Evolutionary conservation across 2,113 vertebrate species (phyloP).

Genomic region (Oriolus oriolus): DNA sequence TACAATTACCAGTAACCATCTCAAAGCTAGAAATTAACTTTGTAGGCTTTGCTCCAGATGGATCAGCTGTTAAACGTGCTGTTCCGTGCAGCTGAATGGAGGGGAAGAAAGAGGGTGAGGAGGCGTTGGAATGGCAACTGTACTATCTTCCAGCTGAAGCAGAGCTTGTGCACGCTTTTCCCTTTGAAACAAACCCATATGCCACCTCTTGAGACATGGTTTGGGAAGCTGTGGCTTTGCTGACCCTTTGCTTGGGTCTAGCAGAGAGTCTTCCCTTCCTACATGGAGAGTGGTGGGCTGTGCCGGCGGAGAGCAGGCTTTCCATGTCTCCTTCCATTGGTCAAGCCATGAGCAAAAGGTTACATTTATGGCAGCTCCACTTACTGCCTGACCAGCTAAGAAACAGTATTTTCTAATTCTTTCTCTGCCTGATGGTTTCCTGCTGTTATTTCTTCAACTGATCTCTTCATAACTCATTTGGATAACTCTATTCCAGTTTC

Average conservation of each 20-base stretch:
- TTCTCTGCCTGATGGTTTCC: constrained; percentile 1
- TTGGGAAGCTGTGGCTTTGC: neutral
- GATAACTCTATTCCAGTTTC: neutral
- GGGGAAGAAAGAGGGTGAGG: neutral
- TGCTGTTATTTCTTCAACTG: constrained; percentile 16
- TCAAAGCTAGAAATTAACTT: constrained; percentile 86
- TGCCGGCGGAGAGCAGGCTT: neutral
- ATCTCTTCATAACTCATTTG: neutral
- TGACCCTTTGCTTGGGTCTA: neutral
- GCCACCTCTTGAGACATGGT: neutral
- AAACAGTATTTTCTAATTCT: neutral
- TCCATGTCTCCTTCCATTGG: neutral
- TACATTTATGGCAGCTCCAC: neutral
- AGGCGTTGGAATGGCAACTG: neutral
- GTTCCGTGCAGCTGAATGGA: constrained; percentile 10
- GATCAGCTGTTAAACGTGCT: constrained; percentile 79
- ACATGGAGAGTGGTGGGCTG: accelerated
- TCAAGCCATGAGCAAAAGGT: neutral
- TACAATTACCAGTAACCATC: constrained; percentile 86
- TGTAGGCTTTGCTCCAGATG: constrained; percentile 80
- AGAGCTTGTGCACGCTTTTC: neutral
- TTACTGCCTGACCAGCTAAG: neutral
- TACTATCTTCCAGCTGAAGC: neutral
- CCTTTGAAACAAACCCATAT: neutral
- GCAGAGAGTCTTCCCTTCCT: neutral